Conservation (phyloP, 2,113 vertebrate species). For the Zosterops hypoxanthus region DNA sequence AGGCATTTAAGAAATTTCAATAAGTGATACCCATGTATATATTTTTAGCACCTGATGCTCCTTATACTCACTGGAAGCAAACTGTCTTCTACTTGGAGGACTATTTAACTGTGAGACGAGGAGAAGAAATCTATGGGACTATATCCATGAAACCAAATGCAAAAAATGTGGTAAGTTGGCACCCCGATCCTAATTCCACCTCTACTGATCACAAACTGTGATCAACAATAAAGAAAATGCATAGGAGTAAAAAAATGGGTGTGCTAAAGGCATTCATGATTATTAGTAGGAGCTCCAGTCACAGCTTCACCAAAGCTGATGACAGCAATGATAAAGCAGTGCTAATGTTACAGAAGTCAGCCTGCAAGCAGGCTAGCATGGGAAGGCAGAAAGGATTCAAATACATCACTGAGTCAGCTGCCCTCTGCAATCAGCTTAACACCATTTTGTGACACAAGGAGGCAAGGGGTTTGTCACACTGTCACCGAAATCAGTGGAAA, state of each 20-base stretch:
- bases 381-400: background rate
- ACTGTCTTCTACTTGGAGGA: slow-evolving; percentile 97
- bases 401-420: background rate
- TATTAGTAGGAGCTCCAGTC: background rate
- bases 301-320: background rate
- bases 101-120: slow-evolving; percentile 91
- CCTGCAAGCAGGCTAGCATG: background rate
- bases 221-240: background rate
- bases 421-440: background rate
- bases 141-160: slow-evolving; percentile 95
- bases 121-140: slow-evolving; percentile 92
- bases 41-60: slow-evolving; percentile 87
- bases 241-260: background rate
- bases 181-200: background rate
- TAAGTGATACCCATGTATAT: background rate
- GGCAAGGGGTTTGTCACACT: background rate
- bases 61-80: slow-evolving; percentile 98
- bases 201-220: background rate
- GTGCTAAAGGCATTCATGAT: background rate
- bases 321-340: background rate
- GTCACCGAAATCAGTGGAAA: background rate
- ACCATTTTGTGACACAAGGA: background rate
- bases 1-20: background rate
- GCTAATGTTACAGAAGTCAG: background rate
- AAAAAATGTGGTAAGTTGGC: slow-evolving; percentile 90